Percentiles rank a stretch among this genome's conserved stretches.
These are phyloP conservation scores for Amblyteles armatorius DNA, from an alignment of 2,888 invertebrate species.

Conservation along the genomic window DNA sequence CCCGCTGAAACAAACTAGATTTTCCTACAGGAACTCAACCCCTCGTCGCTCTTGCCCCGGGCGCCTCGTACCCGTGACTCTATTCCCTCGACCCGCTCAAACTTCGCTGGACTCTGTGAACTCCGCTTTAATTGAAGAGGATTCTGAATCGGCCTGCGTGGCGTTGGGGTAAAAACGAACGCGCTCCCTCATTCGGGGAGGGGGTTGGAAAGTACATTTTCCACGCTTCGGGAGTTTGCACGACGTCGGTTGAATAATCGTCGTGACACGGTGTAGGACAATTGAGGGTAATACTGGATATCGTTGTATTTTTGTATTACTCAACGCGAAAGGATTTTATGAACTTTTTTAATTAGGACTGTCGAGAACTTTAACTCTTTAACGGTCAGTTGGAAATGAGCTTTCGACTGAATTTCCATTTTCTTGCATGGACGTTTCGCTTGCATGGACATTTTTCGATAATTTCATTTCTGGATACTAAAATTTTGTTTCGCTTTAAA, in stretches of 20 bases:
- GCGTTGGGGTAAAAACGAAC: not conserved
- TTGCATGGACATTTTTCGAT: no score
- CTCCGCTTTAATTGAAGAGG: not conserved
- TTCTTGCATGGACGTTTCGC: no score
- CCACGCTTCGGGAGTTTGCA: not conserved
- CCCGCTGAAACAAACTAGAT: slow-evolving; percentile 39
- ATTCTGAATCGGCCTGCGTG: not conserved
- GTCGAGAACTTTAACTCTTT: not conserved
- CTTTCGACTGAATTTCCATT: not conserved
- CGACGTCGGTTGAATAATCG: not conserved
- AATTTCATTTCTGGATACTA: no score
- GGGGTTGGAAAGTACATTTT: not conserved
- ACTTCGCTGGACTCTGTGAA: not conserved
- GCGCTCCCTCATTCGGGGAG: not conserved
- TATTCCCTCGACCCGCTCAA: not conserved
- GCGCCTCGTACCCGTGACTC: not conserved
- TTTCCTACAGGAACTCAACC: slow-evolving; percentile 39
- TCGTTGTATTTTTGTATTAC: not conserved
- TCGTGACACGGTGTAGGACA: no score
- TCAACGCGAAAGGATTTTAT: not conserved
- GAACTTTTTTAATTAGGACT: not conserved
- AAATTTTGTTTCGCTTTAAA: no score
- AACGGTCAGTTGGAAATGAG: not conserved
- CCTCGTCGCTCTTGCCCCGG: not conserved
- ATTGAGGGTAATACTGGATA: not conserved